Evolutionary conservation across 1,140 invertebrate species (phyloP).

Genomic region (Stenopsyche tienmushanensis): DNA sequence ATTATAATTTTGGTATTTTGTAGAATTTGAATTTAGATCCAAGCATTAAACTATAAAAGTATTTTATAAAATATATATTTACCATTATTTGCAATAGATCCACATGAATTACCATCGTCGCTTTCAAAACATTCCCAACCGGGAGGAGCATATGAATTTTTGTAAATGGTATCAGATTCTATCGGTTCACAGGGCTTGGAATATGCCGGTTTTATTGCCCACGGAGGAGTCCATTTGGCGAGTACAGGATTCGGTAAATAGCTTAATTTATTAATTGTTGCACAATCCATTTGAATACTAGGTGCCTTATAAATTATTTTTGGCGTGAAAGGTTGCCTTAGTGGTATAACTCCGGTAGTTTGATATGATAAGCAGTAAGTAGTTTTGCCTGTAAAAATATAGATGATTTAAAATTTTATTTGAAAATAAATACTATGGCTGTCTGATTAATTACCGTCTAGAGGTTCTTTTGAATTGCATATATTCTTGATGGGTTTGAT

Average conservation of each 20-base stretch:
- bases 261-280: conserved; percentile 61
- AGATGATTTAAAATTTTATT: conserved; percentile 11
- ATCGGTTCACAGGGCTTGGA: conserved; percentile 38
- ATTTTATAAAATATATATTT: too few relatives aligned
- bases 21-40: too few relatives aligned
- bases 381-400: conserved; percentile 50
- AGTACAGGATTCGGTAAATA: conserved; percentile 56
- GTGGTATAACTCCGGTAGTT: conserved; percentile 50
- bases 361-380: conserved; percentile 57
- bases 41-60: too few relatives aligned
- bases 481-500: conserved; percentile 59
- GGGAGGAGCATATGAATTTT: conserved; percentile 37
- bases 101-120: conserved; percentile 9
- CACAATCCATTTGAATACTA: conserved; percentile 49
- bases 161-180: conserved; percentile 54
- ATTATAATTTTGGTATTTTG: too few relatives aligned
- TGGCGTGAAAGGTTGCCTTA: conserved; percentile 47
- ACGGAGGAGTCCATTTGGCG: conserved; percentile 46
- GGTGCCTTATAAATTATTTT: conserved; percentile 48
- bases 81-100: too few relatives aligned
- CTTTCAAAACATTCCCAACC: conserved; percentile 30
- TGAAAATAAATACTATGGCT: conserved; percentile 43
- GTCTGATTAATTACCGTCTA: conserved; percentile 53
- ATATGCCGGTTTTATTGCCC: conserved; percentile 44
- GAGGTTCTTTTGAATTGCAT: conserved; percentile 52